phyloP scores from a whole-genome alignment of 2,113 vertebrate genomes.

The Beaufortia kweichowensis region DNA sequence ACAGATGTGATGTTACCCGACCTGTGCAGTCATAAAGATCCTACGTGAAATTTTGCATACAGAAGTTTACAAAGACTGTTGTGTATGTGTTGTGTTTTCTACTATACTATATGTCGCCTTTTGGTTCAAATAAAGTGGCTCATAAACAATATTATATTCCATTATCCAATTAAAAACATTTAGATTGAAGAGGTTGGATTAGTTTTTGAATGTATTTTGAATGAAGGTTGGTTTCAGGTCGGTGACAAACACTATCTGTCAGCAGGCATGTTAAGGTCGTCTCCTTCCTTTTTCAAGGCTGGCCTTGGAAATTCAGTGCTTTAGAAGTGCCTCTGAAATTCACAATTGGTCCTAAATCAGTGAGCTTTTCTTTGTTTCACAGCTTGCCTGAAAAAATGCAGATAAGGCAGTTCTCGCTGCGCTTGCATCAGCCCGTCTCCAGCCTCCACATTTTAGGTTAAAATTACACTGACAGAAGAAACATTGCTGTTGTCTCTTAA shows the following conservation, averaged over 20 bases:
- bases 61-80: too few species aligned
- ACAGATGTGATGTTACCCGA: constrained; percentile 1
- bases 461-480: background rate
- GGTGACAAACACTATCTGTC: background rate
- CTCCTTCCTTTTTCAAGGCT: constrained; percentile 9
- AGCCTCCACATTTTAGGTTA: background rate
- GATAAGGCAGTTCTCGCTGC: background rate
- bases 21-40: background rate
- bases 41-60: too few species aligned
- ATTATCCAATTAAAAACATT: too few species aligned
- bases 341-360: constrained; percentile 16
- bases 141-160: background rate
- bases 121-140: background rate
- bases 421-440: background rate
- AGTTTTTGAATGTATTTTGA: background rate
- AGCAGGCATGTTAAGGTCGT: constrained; percentile 14
- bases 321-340: constrained; percentile 19
- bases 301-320: background rate
- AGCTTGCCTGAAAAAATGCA: constrained; percentile 21
- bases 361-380: constrained; percentile 14
- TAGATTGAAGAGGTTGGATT: background rate
- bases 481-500: background rate
- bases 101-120: background rate
- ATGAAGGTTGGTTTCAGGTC: background rate
- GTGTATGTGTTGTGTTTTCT: too few species aligned